These are phyloP conservation scores for Platypus cylindrus DNA, from an alignment of 2,888 invertebrate species.

Conservation along the genomic window DNA sequence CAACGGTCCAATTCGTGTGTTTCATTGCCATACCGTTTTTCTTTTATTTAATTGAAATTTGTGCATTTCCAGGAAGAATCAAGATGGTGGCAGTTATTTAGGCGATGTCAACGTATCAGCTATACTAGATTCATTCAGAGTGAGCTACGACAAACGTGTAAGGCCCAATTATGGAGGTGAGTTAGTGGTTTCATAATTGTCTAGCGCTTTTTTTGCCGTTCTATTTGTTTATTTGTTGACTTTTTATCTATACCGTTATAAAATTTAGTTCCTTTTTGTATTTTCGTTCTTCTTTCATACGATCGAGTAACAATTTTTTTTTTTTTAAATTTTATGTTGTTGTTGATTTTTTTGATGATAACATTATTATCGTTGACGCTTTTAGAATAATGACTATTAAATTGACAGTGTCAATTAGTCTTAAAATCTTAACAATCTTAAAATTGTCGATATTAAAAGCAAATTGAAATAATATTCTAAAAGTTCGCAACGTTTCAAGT, in stretches of 20 bases:
- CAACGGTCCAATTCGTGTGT: too few species aligned
- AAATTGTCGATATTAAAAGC: too few species aligned
- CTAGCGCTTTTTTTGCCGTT: conserved; percentile 10
- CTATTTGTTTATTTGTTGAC: conserved; percentile 4
- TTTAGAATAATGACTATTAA: too few species aligned
- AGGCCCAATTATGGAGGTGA: conserved; percentile 98
- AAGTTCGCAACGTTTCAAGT: too few species aligned
- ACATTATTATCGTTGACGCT: too few species aligned
- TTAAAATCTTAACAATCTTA: too few species aligned
- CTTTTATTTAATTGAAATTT: too few species aligned
- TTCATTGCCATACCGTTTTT: too few species aligned
- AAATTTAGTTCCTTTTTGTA: conserved; percentile 2
- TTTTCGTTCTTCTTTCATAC: too few species aligned
- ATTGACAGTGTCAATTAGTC: too few species aligned
- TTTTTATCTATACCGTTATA: conserved; percentile 1
- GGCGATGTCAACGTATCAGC: conserved; percentile 91
- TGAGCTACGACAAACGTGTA: conserved; percentile 98
- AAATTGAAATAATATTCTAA: too few species aligned
- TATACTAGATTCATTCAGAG: conserved; percentile 89
- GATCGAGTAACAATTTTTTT: too few species aligned
- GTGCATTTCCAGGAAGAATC: conserved; percentile 46
- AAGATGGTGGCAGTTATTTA: conserved; percentile 72
- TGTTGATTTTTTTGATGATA: conserved; percentile 1
- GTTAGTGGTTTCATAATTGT: conserved; percentile 27
- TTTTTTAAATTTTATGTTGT: background rate